Base-by-base conservation (phyloP, 2,797 vertebrate genomes). In the Peromyscus attwateri region DNA sequence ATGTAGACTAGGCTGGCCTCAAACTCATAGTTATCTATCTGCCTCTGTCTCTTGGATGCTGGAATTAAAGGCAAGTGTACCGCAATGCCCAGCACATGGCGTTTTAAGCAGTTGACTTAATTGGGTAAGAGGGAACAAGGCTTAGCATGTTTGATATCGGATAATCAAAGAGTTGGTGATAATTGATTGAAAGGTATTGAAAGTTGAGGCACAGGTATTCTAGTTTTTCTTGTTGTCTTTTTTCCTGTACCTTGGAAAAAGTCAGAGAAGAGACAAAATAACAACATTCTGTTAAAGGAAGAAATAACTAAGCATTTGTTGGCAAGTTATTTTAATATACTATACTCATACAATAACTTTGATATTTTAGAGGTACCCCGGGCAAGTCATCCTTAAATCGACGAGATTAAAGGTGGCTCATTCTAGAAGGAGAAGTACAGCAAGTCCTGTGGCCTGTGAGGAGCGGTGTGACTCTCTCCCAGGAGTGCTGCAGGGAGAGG, bases 351-450 rank as follows among this genome's bases (percentile, higher is more conserved):
- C 7, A 85, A 68, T 97, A 82, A 90, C 49, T 97, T 1, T 17
- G 46, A 62, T 98, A 64, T 97, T 97, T 80, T 37, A 99, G 99
- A 99, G 99, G 25, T 99, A 99, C 94, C 99, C 99, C 3, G 99
- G 99, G 37, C 99, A 99, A 98, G 99, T 99, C 97, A 99, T 99
- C 79, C 99, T 99, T 95, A 99, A 99, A 98, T 99, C 99, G 96
- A 99, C 99, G 82, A 99, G 99, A 66, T 97, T 99, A 92, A 99
- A 99, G 0, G 98, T 99, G 97, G 98, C 98, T 91, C 99, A 98
- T 79, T 88, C 98, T 55, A 98, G 99, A 97, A 99, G 99, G 98
- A 99, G 98, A 97, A 98, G 96, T 9, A 80, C 95, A 76, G 77
- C 96, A 82, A 98, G 96, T 77, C 98, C 98, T 17, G 79, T 95